phyloP scores from a whole-genome alignment of 2,797 vertebrate genomes.

The Manis javanica region DNA sequence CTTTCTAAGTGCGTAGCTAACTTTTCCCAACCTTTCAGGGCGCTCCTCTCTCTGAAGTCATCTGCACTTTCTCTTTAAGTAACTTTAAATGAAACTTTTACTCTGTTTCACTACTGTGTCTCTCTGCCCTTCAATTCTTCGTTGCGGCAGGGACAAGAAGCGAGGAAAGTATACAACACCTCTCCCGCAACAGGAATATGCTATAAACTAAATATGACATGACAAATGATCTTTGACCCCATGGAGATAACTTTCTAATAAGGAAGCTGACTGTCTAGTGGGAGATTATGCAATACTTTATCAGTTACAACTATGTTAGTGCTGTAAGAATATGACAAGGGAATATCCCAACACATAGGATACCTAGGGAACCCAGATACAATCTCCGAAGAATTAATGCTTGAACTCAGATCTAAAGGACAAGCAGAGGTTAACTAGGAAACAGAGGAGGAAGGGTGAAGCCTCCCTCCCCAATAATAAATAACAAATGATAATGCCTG shows the following conservation, averaged over 20 bases:
- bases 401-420: neutral
- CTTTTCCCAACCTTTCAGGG: no score
- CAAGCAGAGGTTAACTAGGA: neutral
- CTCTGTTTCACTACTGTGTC: no score
- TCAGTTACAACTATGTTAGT: neutral
- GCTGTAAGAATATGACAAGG: neutral
- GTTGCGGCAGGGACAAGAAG: no score
- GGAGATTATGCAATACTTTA: neutral
- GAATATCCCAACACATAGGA: neutral
- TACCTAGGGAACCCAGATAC: neutral
- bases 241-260: neutral
- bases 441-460: neutral
- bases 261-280: neutral
- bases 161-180: no score
- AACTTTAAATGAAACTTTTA: no score
- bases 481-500: neutral
- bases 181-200: no score
- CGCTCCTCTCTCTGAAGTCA: no score
- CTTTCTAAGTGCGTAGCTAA: no score
- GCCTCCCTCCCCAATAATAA: neutral
- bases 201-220: neutral
- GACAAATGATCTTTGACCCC: neutral
- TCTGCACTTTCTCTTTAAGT: no score
- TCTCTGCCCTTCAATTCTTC: no score
- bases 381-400: neutral